Evolutionary conservation across 2,113 vertebrate genomes (phyloP).

Genomic region (Platysternon megacephalum): DNA sequence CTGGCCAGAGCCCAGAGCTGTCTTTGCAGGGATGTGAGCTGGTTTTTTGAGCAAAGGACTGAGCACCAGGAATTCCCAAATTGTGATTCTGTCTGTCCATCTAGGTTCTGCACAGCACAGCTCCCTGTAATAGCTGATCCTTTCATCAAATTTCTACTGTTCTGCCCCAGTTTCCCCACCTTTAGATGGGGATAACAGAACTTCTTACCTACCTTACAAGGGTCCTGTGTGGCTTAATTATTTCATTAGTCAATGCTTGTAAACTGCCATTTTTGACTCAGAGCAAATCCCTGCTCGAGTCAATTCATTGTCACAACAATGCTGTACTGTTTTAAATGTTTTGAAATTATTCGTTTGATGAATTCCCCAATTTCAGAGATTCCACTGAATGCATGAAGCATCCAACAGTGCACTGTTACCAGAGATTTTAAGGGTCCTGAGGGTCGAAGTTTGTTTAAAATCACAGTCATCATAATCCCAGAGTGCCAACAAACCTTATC

Average conservation of each 20-base stretch:
- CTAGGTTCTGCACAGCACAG: slow-evolving; percentile 17
- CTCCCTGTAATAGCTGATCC: background rate
- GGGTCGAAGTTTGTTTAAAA: slow-evolving; percentile 42
- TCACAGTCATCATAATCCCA: slow-evolving; percentile 10
- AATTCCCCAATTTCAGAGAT: background rate
- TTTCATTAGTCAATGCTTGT: slow-evolving; percentile 68
- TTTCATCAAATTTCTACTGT: slow-evolving; percentile 8
- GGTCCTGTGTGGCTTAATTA: slow-evolving; percentile 57
- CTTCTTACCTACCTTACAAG: slow-evolving; percentile 54
- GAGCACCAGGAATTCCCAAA: slow-evolving; percentile 49
- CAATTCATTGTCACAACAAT: slow-evolving; percentile 73
- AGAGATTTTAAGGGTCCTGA: background rate
- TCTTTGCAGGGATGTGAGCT: background rate
- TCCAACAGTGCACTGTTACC: slow-evolving; percentile 6
- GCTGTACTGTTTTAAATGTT: slow-evolving; percentile 59
- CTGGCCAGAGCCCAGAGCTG: background rate
- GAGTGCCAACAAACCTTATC: slow-evolving; percentile 24
- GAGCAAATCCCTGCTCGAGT: slow-evolving; percentile 68
- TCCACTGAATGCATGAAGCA: slow-evolving; percentile 28
- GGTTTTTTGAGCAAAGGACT: slow-evolving; percentile 17
- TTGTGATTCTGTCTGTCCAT: background rate
- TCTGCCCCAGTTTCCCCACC: background rate
- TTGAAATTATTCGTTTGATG: slow-evolving; percentile 12
- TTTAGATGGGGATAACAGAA: slow-evolving; percentile 49
- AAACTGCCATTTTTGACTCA: slow-evolving; percentile 66